phyloP scores from a whole-genome alignment of 2,797 vertebrate genomes.

The Sarcophilus harrisii region DNA sequence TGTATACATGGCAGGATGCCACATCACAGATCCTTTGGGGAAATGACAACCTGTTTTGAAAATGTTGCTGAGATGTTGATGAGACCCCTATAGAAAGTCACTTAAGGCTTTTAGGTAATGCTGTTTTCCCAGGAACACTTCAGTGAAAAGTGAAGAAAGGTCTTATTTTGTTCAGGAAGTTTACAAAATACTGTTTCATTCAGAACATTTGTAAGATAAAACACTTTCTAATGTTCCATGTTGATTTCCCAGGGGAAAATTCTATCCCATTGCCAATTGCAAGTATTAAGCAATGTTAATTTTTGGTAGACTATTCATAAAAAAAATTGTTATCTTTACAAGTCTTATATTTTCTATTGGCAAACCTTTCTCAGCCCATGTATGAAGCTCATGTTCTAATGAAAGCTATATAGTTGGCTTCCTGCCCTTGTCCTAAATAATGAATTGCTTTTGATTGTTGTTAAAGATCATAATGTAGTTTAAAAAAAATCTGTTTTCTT shows the following conservation, averaged over 20 bases:
- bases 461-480: constrained; percentile 79
- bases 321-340: background rate
- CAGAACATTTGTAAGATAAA: background rate
- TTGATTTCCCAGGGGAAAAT: background rate
- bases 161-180: background rate
- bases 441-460: constrained; percentile 89
- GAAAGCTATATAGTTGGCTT: constrained; percentile 74
- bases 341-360: background rate
- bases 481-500: constrained; percentile 62
- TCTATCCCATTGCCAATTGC: background rate
- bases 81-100: background rate
- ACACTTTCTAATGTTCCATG: background rate
- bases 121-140: background rate
- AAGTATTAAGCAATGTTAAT: constrained; percentile 3
- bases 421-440: constrained; percentile 84
- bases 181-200: background rate
- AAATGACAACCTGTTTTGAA: background rate
- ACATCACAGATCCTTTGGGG: background rate
- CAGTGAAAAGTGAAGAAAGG: background rate
- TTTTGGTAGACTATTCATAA: background rate
- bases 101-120: background rate
- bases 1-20: background rate
- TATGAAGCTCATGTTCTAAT: constrained; percentile 68
- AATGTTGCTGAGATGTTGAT: background rate
- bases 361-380: constrained; percentile 20